These are phyloP conservation scores for Torymus tubicola DNA, from an alignment of 2,888 invertebrate genomes.

Conservation along the genomic window DNA sequence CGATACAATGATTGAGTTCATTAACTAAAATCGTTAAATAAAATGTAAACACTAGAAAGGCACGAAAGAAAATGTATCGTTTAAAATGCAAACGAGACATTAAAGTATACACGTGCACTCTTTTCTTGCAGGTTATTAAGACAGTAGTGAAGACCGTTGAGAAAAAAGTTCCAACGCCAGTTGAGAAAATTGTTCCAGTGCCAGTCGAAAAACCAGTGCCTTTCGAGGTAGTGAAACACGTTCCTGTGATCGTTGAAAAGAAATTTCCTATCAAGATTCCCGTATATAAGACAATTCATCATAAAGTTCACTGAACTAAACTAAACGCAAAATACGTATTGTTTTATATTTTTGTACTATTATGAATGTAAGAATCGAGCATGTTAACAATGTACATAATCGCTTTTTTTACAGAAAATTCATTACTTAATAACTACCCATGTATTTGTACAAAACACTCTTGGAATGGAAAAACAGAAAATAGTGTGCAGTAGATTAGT, in stretches of 20 bases:
- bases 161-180: conserved; percentile 84
- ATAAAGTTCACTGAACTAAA: conserved; percentile 74
- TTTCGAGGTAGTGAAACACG: conserved; percentile 83
- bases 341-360: too few species aligned
- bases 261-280: conserved; percentile 80
- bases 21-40: neutral
- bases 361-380: too few species aligned
- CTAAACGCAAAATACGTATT: neutral
- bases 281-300: conserved; percentile 83
- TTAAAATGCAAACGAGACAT: conserved; percentile 75
- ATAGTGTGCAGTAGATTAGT: too few species aligned
- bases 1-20: too few species aligned
- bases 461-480: too few species aligned
- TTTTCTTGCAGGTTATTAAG: conserved; percentile 80
- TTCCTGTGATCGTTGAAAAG: conserved; percentile 83
- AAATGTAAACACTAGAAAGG: conserved; percentile 54
- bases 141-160: conserved; percentile 84
- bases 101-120: conserved; percentile 72
- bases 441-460: too few species aligned
- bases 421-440: neutral
- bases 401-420: neutral
- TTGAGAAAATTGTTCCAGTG: conserved; percentile 82
- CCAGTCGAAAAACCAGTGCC: conserved; percentile 84
- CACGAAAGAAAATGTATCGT: conserved; percentile 75
- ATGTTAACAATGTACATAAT: neutral